Evolutionary conservation across 2,113 vertebrate species (phyloP).

Genomic region (Actenoides hombroni): DNA sequence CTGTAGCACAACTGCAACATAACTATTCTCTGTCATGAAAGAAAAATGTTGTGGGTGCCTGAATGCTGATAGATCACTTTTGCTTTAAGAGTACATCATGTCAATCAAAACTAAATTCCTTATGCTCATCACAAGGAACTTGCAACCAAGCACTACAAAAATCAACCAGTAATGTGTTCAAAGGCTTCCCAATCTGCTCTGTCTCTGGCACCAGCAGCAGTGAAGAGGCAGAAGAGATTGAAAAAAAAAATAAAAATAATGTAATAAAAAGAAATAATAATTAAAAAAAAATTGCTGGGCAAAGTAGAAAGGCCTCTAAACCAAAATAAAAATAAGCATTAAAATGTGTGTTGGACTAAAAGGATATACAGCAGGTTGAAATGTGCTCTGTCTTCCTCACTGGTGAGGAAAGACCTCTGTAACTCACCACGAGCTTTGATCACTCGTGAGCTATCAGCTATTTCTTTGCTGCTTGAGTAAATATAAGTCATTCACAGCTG

Average conservation of each 20-base stretch:
- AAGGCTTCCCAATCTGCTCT: conserved; percentile 55
- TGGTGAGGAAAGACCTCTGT: conserved; percentile 51
- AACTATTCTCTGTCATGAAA: conserved; percentile 58
- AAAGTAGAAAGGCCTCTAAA: conserved; percentile 52
- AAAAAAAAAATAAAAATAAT: too few relatives aligned
- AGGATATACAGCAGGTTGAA: conserved; percentile 67
- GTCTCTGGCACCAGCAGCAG: conserved; percentile 59
- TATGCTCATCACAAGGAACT: conserved; percentile 40
- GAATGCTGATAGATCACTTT: conserved; percentile 55
- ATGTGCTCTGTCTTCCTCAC: conserved; percentile 38
- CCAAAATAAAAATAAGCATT: conserved; percentile 70
- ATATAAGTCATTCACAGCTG: conserved; percentile 64
- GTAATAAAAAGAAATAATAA: not conserved
- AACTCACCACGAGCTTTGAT: conserved; percentile 46
- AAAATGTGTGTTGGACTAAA: conserved; percentile 51
- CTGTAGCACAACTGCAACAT: conserved; percentile 38
- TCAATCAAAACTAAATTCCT: conserved; percentile 63
- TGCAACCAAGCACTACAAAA: conserved; percentile 51
- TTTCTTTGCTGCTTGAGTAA: conserved; percentile 52
- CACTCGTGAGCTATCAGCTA: conserved; percentile 47
- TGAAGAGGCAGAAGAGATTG: conserved; percentile 20
- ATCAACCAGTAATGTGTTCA: conserved; percentile 57
- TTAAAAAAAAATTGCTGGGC: not conserved
- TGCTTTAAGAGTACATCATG: conserved; percentile 56
- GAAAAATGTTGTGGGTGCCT: conserved; percentile 44